Evolutionary conservation across 1,140 invertebrate species (phyloP), one percentile per base, ranked within the genome.

Genomic region (Lethocerus indicus): DNA sequence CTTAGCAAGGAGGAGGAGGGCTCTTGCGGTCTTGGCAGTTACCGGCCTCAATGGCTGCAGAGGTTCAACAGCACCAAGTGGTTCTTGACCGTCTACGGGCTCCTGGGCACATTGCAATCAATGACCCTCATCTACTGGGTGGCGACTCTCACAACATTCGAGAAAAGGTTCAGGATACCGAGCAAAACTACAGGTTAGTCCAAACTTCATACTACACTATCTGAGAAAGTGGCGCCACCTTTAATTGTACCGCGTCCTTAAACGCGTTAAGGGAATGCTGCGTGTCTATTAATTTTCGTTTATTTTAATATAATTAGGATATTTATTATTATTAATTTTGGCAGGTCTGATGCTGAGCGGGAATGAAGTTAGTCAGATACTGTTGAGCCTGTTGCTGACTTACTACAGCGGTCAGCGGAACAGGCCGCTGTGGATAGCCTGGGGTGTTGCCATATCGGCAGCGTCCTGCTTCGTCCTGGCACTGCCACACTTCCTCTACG

Each of bases 101-200:
- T 79, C 1, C 63, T 81, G 9, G 78, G 76, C 7, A 75, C 78
- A n/a, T 67, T 78, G 0, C 79, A 82, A 55, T 71, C 76, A 27
- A 81, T 80, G 73, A 71, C 76, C 24, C 81, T 73, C 55, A 74
- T 79, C 55, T 82, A 81, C 56, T 75, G 79, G 44, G 65, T 78
- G 2, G 73, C 79, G 20, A 75, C 76, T 6, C 59, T 81, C 50
- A 78, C 76, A 24, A 81, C 79, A 2, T 59, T 83, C 51, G 79
- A 83, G 58, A 81, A 76, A 58, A 66, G 78, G 52, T 82, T 81
- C 56, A 78, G 79, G 58, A 78, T 81, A 56, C 73, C 76, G 21
- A 81, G 77, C 58, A 73, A 71, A 60, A 75, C 76, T 2, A 79
- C 76, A 57, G 79, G 79, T 77, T 60, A n/a, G n/a, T n/a, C n/a